Evolutionary conservation across 2,797 vertebrate genomes (phyloP), one percentile per base, ranked within the genome.

Genomic region (Heliangelus exortis): DNA sequence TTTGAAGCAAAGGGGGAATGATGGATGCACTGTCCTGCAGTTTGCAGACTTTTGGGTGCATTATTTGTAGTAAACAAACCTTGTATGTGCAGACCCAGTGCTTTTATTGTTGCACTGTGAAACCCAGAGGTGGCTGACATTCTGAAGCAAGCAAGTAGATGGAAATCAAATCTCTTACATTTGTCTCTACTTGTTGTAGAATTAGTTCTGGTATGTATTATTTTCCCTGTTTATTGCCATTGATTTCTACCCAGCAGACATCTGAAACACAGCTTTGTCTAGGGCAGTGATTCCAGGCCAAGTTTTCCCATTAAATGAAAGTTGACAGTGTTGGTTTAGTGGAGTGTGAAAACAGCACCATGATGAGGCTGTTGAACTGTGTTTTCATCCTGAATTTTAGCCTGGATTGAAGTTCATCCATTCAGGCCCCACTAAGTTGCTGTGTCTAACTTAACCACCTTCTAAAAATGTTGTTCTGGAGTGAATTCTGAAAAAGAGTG

Each of bases 301-400:
- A 62, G 20, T 13, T 89, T n/a, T 86, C 55, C 58, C 2, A 6
- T 89, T 80, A 87, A 78, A 71, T 91, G 41, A 36, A 94, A 89
- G 47, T 12, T 72, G 84, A 73, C 48, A 59, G 54, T 50, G 26
- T 58, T 75, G 29, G 19, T 83, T 91, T 92, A 65, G 78, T 92
- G 61, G 66, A 68, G 36, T 93, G 50, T 90, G 84, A 89, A 93
- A 80, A 81, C 7, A 78, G 29, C 48, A 77, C 54, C 33, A 57
- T 0, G 13, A 61, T 53, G 74, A 80, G 29, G 23, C 29, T 82
- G 21, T 45, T 82, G 43, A 85, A 54, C 43, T 82, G 34, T 74
- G 31, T 77, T 85, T 89, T 58, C n/a, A 57, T 65, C 72, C 58
- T 83, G 39, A 92, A 75, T 69, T 95, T 77, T 67, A 84, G 53